Evolutionary conservation across 2,797 vertebrate genomes (phyloP), one percentile per base, ranked within the genome.

Genomic region (Acrocephalus scirpaceus): DNA sequence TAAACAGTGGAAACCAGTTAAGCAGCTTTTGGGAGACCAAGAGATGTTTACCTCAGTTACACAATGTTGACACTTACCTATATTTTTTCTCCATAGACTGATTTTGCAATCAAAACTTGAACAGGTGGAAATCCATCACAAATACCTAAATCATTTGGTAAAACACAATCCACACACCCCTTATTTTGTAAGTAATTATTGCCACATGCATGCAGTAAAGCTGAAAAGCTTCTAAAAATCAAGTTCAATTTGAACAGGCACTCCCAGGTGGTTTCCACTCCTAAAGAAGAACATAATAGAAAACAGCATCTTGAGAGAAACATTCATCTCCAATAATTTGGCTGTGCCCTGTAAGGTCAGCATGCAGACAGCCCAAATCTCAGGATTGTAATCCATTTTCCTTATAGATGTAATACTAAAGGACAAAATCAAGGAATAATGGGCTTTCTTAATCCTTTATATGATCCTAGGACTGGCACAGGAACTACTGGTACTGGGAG

Each of bases 81-180:
- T 23, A 22, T 71, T 48, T 95, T 81, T 83, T 75, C 56, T 89
- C 72, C 56, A 58, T 62, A 82, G 77, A 74, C 44, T 96, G 92
- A 96, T 93, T 64, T 93, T 66, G 57, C 88, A 94, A 94, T 94
- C 93, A 88, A 89, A 96, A 88, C 50, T 72, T 86, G 69, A 96
- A 94, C 67, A 56, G 82, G 69, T 73, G 9, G 23, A 92, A 92
- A 29, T 45, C 17, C 30, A 58, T 54, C 53, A 38, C 70, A 93
- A 97, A 95, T 95, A 95, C 70, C 80, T 76, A 89, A 90, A 94
- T 92, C 29, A 77, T 54, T 86, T 65, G 21, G 50, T 71, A 77
- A 86, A 94, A 95, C 23, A 66, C 47, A 74, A 95, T 53, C 40
- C 54, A 92, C 29, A n/a, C 14, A 70, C 74, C 22, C 57, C 78